Evolutionary conservation across 2,797 vertebrate genomes (phyloP).

Genomic region (Apodemus agrarius): DNA sequence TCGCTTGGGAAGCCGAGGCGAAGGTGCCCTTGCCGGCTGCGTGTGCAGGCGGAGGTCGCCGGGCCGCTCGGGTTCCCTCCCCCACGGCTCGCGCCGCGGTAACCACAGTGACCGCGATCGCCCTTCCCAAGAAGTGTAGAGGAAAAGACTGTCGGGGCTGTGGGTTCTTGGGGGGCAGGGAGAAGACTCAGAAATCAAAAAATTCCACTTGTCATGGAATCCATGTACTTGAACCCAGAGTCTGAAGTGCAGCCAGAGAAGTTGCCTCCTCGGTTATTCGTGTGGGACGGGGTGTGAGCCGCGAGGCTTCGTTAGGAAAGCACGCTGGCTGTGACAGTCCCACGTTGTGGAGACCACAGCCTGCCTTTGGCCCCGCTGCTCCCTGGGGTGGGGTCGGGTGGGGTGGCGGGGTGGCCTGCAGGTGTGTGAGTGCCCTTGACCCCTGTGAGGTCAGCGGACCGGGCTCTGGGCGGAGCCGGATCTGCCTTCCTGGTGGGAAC

Average conservation of each 20-base stretch:
- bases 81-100: constrained; percentile 8
- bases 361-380: not conserved
- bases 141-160: not conserved
- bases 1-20: not conserved
- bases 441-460: constrained; percentile 59
- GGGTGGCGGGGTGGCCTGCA: not conserved
- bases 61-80: not conserved
- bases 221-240: not conserved
- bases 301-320: not conserved
- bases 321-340: not conserved
- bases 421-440: constrained; percentile 10
- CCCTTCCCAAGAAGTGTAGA: not conserved
- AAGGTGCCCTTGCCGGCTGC: not conserved
- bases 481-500: constrained; percentile 60
- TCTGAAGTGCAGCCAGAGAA: not conserved
- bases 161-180: not conserved
- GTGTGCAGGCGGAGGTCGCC: not conserved
- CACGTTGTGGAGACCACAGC: not conserved
- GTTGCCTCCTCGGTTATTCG: not conserved
- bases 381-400: not conserved
- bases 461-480: constrained; percentile 43
- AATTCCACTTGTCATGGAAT: too few relatives aligned
- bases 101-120: constrained; percentile 34
- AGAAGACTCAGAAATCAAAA: not conserved
- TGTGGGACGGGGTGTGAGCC: not conserved